Evolutionary conservation across 1,140 invertebrate species (phyloP), one percentile per base, ranked within the genome.

Genomic region (Dendroctonus ponderosae): DNA sequence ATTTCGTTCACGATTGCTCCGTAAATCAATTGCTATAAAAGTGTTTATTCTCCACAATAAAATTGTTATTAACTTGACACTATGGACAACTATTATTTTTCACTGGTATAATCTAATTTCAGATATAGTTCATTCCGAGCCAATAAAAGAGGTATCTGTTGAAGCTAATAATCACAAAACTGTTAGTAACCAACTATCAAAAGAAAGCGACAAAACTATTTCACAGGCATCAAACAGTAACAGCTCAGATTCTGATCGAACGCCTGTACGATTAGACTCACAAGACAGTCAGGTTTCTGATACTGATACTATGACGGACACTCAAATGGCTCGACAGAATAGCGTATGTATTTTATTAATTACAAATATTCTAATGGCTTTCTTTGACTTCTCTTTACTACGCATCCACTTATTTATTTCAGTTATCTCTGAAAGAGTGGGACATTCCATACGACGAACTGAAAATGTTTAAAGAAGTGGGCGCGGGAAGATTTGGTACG

Each of bases 361-460:
- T 26, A 26, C 26, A 26, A 26, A 26, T 26, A 1, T 26, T 26
- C 14, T 48, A 48, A 5, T 5, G 46, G 8, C 43, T 9, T 60
- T 3, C n/a, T 60, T 6, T 60, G 49, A n/a, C 49, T 26, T 37
- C 9, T 11, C 7, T 6, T 11, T 52, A 26, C 26, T 26, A 26
- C 26, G 3, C 26, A 26, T 26, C 14, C 41, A 67, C 40, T 57
- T 65, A 49, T 66, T 14, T 54, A 58, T 71, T 74, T 8, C 76
- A 90, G 89, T 80, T 97, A 69, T 97, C 94, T 5, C 89, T 96
- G 81, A 87, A 94, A 76, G 96, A 98, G 79, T 98, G 96, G 96
- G 95, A 98, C 81, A 98, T 99, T 80, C 94, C 96, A 51, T 97
- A 88, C 82, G 92, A 96, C 75, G 95, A 98, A 81, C 78, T 99